Conservation (phyloP, 1,140 invertebrate genomes). For the Trigoniulus corallinus region DNA sequence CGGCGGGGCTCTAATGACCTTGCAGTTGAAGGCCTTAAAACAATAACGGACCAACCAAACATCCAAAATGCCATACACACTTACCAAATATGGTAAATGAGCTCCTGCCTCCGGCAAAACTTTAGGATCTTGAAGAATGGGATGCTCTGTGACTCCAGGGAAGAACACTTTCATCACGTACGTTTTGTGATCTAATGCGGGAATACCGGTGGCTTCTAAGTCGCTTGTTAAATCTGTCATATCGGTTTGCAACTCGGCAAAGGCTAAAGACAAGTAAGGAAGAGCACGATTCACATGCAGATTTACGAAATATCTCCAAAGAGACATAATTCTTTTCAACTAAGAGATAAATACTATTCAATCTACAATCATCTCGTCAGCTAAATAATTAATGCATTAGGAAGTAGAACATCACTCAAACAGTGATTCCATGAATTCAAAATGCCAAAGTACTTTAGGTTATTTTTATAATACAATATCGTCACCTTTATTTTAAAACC, state of each 20-base stretch:
- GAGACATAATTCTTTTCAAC: not conserved
- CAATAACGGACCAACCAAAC: not conserved
- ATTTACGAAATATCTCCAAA: not conserved
- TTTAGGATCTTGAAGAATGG: slow-evolving; percentile 70
- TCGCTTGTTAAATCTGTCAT: slow-evolving; percentile 96
- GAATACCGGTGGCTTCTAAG: slow-evolving; percentile 86
- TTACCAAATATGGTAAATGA: not conserved
- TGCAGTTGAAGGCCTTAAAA: too few relatives aligned
- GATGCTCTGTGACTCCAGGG: slow-evolving; percentile 80
- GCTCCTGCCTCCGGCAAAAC: slow-evolving; percentile 17
- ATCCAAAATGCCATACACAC: not conserved
- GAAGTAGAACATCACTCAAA: not conserved
- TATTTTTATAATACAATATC: too few relatives aligned
- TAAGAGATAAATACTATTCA: not conserved
- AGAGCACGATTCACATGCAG: slow-evolving; percentile 4
- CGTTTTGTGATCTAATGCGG: slow-evolving; percentile 83
- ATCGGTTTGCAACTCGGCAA: slow-evolving; percentile 97
- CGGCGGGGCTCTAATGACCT: too few relatives aligned
- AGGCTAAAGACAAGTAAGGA: slow-evolving; percentile 46
- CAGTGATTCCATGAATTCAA: too few relatives aligned
- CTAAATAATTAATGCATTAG: not conserved
- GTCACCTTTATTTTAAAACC: not conserved
- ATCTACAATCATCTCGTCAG: not conserved
- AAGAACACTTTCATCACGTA: slow-evolving; percentile 99
- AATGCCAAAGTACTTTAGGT: not conserved